Base-by-base conservation (phyloP, 2,113 vertebrate genomes). In the Aviceda subcristata region DNA sequence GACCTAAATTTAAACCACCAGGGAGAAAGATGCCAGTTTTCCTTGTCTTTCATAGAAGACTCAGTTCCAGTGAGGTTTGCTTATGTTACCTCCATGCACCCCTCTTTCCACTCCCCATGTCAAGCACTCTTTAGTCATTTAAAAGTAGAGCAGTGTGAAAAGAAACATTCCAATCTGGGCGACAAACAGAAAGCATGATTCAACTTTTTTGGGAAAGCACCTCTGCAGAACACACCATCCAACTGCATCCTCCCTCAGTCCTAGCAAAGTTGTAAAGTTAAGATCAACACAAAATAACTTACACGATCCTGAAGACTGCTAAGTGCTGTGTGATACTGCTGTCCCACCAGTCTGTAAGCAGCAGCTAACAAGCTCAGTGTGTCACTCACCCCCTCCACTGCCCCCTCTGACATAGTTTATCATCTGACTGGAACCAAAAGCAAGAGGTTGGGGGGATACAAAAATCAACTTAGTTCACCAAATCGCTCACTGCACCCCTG, bases 1-100 rank as follows among this genome's bases (percentile, higher is more conserved):
- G 74, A 92, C 84, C 87, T 89, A 75, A 89, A 63, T 92, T 91
- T 96, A 86, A 96, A 80, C 86, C 36, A 13, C 43, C 21, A 57
- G 67, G 86, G 93, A 87, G 72, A 67, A 80, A 11, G 46, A 41
- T 39, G 72, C 45, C 78, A 83, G 43, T 80, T 92, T 83, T 45
- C 67, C 46, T 84, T 1, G 6, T 41, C 59, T 79, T 73, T 59
- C 59, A 77, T 15, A 21, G 30, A 46, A 39, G 30, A 60, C 21
- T 94, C 45, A 7, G 0, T 14, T 63, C 18, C 77, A 93, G 81
- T 56, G 83, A 34, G 50, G 59, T 30, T 85, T 30, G 8, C 32
- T 50, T 8, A 4, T 3, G 6, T 9, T 43, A 63, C 34, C 45
- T 24, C 64, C 23, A 19, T 2, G 1, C 8, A 5, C 27, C 19